Evolutionary conservation across 2,888 invertebrate genomes (phyloP).

Genomic region (Gisinianus flammeolus): DNA sequence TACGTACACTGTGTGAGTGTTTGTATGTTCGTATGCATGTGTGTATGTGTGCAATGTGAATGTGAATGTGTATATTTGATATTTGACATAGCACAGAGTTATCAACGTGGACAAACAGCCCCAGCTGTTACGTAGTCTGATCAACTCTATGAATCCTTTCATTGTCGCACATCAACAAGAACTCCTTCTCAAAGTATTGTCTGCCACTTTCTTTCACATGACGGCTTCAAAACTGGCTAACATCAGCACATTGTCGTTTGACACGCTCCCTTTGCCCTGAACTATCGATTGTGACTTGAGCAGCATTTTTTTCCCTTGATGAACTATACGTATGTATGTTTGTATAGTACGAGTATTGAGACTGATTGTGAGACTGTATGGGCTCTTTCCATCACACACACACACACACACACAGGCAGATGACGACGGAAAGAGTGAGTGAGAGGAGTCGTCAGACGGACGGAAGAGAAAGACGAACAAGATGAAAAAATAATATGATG

Average conservation of each 20-base stretch:
- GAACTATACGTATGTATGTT: neutral
- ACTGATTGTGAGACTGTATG: too few species aligned
- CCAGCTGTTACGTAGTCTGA: conserved; percentile 31
- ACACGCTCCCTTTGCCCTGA: conserved; percentile 29
- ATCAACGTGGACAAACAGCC: neutral
- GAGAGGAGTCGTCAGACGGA: neutral
- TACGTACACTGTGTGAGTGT: neutral
- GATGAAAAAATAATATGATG: conserved; percentile 2
- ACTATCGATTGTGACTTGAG: conserved; percentile 3
- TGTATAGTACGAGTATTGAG: too few species aligned
- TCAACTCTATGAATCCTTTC: conserved; percentile 32
- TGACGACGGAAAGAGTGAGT: neutral
- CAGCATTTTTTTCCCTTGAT: conserved; percentile 22
- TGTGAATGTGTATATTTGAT: too few species aligned
- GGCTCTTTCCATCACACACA: too few species aligned
- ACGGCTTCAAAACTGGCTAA: conserved; percentile 31
- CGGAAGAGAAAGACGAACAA: neutral
- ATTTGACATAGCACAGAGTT: neutral
- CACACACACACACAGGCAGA: too few species aligned
- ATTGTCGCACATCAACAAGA: conserved; percentile 37
- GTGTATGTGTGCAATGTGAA: too few species aligned
- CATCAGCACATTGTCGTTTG: conserved; percentile 36
- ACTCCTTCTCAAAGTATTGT: conserved; percentile 24
- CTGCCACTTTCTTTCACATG: conserved; percentile 35
- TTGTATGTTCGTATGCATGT: too few species aligned